Evolutionary conservation across 1,140 invertebrate genomes (phyloP).

Genomic region (Parasteatoda tepidariorum): DNA sequence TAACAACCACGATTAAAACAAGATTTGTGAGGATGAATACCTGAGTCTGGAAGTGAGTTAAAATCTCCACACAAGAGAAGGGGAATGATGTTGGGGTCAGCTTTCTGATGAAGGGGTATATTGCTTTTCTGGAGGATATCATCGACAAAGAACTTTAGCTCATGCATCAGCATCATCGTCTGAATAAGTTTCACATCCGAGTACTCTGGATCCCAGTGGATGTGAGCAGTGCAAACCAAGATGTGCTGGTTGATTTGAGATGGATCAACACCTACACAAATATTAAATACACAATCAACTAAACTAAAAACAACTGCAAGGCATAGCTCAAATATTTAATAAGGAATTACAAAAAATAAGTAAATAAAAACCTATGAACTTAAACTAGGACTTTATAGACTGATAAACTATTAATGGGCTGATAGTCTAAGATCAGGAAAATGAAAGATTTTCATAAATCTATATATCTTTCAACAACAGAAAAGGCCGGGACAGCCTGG

Average conservation of each 20-base stretch:
- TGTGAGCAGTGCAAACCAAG: constrained; percentile 97
- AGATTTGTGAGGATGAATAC: too few species aligned
- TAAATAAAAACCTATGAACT: background rate
- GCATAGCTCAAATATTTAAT: background rate
- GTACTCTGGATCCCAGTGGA: constrained; percentile 99
- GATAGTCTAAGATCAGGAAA: too few species aligned
- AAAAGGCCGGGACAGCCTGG: too few species aligned
- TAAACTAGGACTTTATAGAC: too few species aligned
- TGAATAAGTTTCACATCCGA: constrained; percentile 99
- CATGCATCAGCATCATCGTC: constrained; percentile 98
- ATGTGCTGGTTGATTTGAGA: constrained; percentile 77
- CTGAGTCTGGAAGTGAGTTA: constrained; percentile 97
- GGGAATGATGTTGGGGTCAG: constrained; percentile 86
- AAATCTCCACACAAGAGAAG: constrained; percentile 97
- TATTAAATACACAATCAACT: background rate
- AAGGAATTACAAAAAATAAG: background rate
- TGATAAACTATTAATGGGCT: too few species aligned
- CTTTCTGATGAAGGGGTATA: constrained; percentile 71
- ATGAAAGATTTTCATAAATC: too few species aligned
- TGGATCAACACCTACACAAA: constrained; percentile 7
- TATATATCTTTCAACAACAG: too few species aligned
- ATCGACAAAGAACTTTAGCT: constrained; percentile 81
- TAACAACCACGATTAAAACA: too few species aligned
- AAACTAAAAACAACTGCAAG: too few species aligned
- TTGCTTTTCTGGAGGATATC: constrained; percentile 69